phyloP scores from a whole-genome alignment of 2,113 vertebrate genomes.

The Rhodinocichla rosea region DNA sequence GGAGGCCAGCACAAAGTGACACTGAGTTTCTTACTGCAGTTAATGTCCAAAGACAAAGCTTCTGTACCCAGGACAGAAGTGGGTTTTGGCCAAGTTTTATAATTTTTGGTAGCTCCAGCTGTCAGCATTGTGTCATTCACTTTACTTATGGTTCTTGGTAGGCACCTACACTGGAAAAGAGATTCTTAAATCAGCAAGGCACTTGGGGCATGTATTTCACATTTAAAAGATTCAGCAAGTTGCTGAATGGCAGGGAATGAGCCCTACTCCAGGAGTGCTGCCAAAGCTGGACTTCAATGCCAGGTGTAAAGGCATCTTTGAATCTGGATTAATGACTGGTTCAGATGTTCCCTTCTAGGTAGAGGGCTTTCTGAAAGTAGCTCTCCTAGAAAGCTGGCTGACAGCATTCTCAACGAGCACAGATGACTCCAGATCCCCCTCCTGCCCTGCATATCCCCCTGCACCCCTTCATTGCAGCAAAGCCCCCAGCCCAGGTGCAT shows the following conservation, averaged over 20 bases:
- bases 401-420: accelerated
- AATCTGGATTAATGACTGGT: background rate
- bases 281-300: background rate
- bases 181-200: background rate
- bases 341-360: background rate
- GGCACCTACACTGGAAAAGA: background rate
- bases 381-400: background rate
- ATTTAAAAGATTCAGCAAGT: background rate
- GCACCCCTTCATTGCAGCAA: accelerated
- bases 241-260: background rate
- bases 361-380: background rate
- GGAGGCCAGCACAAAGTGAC: background rate
- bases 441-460: background rate
- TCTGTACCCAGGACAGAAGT: background rate
- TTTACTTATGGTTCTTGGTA: background rate
- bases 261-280: background rate
- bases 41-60: background rate
- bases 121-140: background rate
- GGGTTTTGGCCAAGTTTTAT: background rate
- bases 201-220: background rate
- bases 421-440: background rate
- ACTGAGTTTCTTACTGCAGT: background rate
- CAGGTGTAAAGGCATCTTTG: background rate
- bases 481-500: background rate
- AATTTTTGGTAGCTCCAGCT: background rate